Conservation (phyloP, 2,113 vertebrate genomes). For the Oxyura jamaicensis region DNA sequence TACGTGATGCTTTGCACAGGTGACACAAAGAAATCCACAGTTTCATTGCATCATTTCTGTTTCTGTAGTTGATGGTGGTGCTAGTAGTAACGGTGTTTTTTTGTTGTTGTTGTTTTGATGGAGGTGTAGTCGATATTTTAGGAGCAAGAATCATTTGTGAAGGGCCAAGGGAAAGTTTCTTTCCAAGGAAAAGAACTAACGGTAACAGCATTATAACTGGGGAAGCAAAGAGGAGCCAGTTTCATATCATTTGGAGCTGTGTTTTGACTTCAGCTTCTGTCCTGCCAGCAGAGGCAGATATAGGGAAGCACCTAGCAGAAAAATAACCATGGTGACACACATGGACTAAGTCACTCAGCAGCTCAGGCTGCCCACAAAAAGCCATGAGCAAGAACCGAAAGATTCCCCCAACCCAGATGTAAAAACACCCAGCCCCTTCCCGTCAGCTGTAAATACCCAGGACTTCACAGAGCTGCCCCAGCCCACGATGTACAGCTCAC, state of each 20-base stretch:
- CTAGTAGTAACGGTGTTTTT: background rate
- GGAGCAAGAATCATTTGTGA: background rate
- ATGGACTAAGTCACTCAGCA: background rate
- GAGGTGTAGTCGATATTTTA: background rate
- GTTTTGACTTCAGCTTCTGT: background rate
- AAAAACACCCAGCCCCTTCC: background rate
- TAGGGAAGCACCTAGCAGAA: background rate
- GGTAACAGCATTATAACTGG: background rate
- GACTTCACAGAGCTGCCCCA: background rate
- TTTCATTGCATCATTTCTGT: background rate
- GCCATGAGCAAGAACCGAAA: background rate
- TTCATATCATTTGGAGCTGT: background rate
- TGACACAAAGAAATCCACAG: background rate
- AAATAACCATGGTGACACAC: background rate
- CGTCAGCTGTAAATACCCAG: background rate
- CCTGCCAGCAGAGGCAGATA: background rate
- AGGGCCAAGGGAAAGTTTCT: background rate
- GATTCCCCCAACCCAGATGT: background rate
- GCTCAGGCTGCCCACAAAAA: background rate
- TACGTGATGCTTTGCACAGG: background rate
- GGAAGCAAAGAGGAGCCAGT: background rate
- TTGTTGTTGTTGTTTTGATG: background rate
- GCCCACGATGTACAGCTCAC: background rate
- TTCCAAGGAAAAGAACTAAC: background rate
- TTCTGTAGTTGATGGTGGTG: background rate